Evolutionary conservation across 1,140 invertebrate genomes (phyloP).

Genomic region (Drosophila sechellia): DNA sequence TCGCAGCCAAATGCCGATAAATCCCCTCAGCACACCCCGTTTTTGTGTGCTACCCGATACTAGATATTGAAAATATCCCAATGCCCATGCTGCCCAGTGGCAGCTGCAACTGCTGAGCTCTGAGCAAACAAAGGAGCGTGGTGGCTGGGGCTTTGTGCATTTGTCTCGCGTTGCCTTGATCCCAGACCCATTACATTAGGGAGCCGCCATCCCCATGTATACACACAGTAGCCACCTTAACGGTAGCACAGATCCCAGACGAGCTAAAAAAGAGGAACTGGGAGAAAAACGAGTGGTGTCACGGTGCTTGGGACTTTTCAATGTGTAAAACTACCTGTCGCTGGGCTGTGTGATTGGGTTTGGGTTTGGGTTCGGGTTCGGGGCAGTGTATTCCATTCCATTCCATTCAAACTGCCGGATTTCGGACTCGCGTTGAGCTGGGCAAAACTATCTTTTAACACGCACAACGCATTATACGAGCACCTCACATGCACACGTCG

Average conservation of each 20-base stretch:
- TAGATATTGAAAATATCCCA: conserved; percentile 33
- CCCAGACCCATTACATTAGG: conserved; percentile 73
- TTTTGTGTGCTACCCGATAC: conserved; percentile 5
- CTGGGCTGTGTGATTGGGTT: conserved; percentile 42
- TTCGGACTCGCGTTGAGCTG: conserved; percentile 65
- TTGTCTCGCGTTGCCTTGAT: conserved; percentile 78
- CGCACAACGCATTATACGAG: conserved; percentile 82
- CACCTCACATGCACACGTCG: conserved; percentile 74
- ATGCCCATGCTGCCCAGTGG: conserved; percentile 21
- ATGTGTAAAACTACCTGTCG: conserved; percentile 82
- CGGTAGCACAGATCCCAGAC: conserved; percentile 36
- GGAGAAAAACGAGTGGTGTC: conserved; percentile 47
- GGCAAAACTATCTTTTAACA: conserved; percentile 82
- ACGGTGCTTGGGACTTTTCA: conserved; percentile 81
- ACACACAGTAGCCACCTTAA: conserved; percentile 37
- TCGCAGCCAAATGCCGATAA: conserved; percentile 29
- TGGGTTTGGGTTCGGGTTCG: not conserved
- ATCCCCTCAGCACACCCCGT: conserved; percentile 23
- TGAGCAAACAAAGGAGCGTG: conserved; percentile 38
- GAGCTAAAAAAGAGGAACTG: not conserved
- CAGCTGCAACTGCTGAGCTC: conserved; percentile 25
- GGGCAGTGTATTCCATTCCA: conserved; percentile 13
- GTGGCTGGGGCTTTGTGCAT: conserved; percentile 70
- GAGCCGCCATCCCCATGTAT: conserved; percentile 17
- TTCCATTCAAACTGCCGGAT: conserved; percentile 33